phyloP scores from a whole-genome alignment of 2,888 invertebrate species.

The Automeris io region DNA sequence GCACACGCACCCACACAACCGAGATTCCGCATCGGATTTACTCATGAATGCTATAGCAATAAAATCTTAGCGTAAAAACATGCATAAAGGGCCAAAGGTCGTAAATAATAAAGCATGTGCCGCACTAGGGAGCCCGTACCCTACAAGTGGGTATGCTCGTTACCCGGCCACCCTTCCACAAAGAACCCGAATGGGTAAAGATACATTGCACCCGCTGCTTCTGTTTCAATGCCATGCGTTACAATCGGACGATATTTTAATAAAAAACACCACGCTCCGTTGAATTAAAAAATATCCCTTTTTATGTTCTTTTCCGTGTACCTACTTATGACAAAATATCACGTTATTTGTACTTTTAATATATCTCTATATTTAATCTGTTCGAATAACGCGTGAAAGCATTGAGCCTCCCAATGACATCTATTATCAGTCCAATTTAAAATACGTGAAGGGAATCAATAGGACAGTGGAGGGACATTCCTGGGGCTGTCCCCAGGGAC shows the following conservation, averaged over 20 bases:
- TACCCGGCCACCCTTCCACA: slow-evolving; percentile 60
- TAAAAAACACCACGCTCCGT: slow-evolving; percentile 39
- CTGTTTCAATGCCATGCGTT: slow-evolving; percentile 48
- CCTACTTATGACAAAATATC: too few relatives aligned
- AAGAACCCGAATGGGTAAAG: slow-evolving; percentile 62
- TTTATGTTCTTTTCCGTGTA: slow-evolving; percentile 11
- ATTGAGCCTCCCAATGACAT: slow-evolving; percentile 41
- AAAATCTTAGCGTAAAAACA: slow-evolving; percentile 74
- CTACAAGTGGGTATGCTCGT: slow-evolving; percentile 67
- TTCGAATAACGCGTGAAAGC: slow-evolving; percentile 31
- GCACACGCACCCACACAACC: slow-evolving; percentile 13
- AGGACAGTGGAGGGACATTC: slow-evolving; percentile 49
- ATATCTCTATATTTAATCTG: neutral
- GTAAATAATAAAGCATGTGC: slow-evolving; percentile 74
- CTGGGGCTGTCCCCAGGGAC: slow-evolving; percentile 53
- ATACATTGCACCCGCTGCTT: slow-evolving; percentile 64
- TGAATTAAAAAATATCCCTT: slow-evolving; percentile 26
- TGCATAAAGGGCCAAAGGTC: slow-evolving; percentile 64
- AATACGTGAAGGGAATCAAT: slow-evolving; percentile 59
- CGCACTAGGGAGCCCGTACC: slow-evolving; percentile 38
- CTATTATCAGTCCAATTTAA: slow-evolving; percentile 63
- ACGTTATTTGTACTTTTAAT: neutral
- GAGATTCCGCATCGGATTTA: slow-evolving; percentile 51
- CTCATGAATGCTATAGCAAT: slow-evolving; percentile 69
- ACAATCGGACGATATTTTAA: slow-evolving; percentile 46